These are phyloP conservation scores for Dryoscopus gambensis DNA, from an alignment of 2,113 vertebrate genomes.

Conservation along the genomic window DNA sequence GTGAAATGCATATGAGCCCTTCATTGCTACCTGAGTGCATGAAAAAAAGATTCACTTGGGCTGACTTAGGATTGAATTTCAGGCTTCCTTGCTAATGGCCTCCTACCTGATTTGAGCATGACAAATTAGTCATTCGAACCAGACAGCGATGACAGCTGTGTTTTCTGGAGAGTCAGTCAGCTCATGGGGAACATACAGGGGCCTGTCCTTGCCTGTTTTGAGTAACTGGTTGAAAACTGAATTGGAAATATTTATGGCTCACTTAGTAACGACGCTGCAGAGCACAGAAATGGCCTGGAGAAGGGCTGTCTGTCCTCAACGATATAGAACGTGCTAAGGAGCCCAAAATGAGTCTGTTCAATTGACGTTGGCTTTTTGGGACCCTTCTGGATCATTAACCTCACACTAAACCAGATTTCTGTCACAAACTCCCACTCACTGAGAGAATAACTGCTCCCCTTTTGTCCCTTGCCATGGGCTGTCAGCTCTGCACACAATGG, in stretches of 20 bases:
- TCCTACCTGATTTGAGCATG: not conserved
- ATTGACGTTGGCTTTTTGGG: not conserved
- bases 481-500: not conserved
- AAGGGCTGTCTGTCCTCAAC: not conserved
- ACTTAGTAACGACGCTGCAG: not conserved
- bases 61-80: not conserved
- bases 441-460: not conserved
- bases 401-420: slow-evolving; percentile 21
- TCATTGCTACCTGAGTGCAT: not conserved
- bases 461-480: not conserved
- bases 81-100: not conserved
- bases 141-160: not conserved
- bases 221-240: not conserved
- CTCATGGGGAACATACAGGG: not conserved
- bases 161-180: not conserved
- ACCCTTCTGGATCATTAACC: slow-evolving; percentile 18
- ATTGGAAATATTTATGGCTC: slow-evolving; percentile 53
- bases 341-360: not conserved
- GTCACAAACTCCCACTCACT: not conserved
- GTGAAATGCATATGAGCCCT: not conserved
- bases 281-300: not conserved
- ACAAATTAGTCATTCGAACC: not conserved
- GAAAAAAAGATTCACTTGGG: not conserved
- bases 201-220: not conserved
- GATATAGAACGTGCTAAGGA: not conserved